Evolutionary conservation across 2,797 vertebrate species (phyloP), one percentile per base, ranked within the genome.

Genomic region (Platyrinchus mystaceus): DNA sequence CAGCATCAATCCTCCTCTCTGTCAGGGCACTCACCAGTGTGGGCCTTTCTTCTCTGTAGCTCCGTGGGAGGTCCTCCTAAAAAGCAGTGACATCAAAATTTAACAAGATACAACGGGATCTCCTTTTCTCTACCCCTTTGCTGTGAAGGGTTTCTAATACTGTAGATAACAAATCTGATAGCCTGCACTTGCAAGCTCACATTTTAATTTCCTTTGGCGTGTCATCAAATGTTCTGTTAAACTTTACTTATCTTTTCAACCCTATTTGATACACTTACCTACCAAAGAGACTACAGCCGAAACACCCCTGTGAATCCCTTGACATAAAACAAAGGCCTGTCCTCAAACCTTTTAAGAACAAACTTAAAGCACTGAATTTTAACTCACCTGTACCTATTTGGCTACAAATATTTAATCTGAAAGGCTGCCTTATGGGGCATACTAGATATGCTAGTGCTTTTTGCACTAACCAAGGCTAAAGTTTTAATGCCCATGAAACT

Each of bases 11-110:
- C 84, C 98, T 98, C 58, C 98, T 98, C 74, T 99, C 99, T 0
- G 97, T 97, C 87, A 98, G 96, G 41, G 98, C 89, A 0, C 98
- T 98, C 34, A 98, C 97, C 84, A 97, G 89, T 0, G 97, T 96
- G 6, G 98, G 97, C 79, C 98, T 97, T 62, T 99, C 99, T 34
- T 99, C 99, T 86, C 97, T 96, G 53, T 91, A 93, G 50, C 66
- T 90, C 88, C 98, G 97, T 19, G 97, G 98, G 10, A 89, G 91
- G 12, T 99, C 99, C 94, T 99, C 99, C 99, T 99, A 96, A 30
- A 78, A 96, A 89, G 2, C 32, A 87, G 76, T 2, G 8, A 67
- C 30, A 67, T 4, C 39, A 34, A 52, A n/a, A 37, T 85, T 84
- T 47, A 87, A 69, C 34, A 44, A 59, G 37, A 77, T 37, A 24